Evolutionary conservation across 2,888 invertebrate genomes (phyloP), one percentile per base, ranked within the genome.

Genomic region (Rhopalosiphum nymphaeae): DNA sequence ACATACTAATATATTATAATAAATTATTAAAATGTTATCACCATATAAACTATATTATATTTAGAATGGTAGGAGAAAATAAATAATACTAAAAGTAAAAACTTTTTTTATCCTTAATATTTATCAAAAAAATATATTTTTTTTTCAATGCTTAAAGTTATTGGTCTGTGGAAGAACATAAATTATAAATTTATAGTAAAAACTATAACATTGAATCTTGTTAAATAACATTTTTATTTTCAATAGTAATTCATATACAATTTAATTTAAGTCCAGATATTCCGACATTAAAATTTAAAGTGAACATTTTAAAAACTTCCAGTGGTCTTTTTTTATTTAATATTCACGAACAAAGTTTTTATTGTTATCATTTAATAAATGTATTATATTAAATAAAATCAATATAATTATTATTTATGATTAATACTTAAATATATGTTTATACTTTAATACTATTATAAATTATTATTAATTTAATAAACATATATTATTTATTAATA

Each of bases 191-290:
- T 84, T 26, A 91, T 3, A 26, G 13, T 42, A 67, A 46, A 36
- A 87, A 44, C 49, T 78, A 91, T 91, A 91, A 84, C 84, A 56
- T 91, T 91, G 90, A 90, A 91, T 91, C 44, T 91, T 56, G 56
- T 91, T 84, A n/a, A n/a, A 91, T 56, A 91, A 91, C 42, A 91
- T 84, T 91, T 56, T 91, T 91, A 53, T 26, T 42, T 49, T 78
- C 13, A 91, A 84, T 44, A 89, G 87, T 13, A 84, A 91, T 56
- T 53, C 56, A 29, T 56, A 91, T 56, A 85, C 29, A 21, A 84
- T 91, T 25, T 29, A 85, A 56, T 85, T 91, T 85, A 44, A 53
- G 4, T 56, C 42, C 29, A 85, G 56, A 21, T 56, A 84, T 84
- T 56, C 7, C 11, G 56, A 56, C 56, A 56, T 84, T 53, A 42